A percentile compares a stretch with the other conserved stretches of the same genome.
phyloP scores from a whole-genome alignment of 1,140 invertebrate genomes.

The Coenobita brevimanus region DNA sequence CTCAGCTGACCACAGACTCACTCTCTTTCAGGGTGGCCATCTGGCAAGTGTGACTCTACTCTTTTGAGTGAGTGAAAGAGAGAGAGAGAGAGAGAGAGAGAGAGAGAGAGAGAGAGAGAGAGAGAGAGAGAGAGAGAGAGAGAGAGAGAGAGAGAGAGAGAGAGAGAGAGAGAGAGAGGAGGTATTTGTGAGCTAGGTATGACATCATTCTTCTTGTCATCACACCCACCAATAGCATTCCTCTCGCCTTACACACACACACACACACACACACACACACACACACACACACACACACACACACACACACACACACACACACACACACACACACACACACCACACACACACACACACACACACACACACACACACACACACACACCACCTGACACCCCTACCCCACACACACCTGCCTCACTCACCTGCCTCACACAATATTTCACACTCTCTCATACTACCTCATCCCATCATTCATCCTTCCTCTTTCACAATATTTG shows the following conservation, averaged over 20 bases:
- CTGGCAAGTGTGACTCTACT: too few species aligned
- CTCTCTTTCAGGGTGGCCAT: too few species aligned
- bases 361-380: constrained; percentile 11
- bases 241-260: neutral
- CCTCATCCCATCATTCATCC: neutral
- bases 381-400: neutral
- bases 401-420: neutral
- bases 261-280: neutral
- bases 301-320: neutral
- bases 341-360: neutral
- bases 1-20: too few species aligned
- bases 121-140: neutral
- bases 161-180: neutral
- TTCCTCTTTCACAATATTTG: neutral
- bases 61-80: too few species aligned
- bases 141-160: neutral
- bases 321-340: neutral
- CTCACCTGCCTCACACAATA: neutral
- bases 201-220: too few species aligned
- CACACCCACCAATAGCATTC: neutral
- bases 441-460: neutral
- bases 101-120: neutral
- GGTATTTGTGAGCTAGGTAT: too few species aligned
- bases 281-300: neutral
- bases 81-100: too few species aligned